These are phyloP conservation scores for Spinus pinus DNA, from an alignment of 2,797 vertebrate genomes.

Conservation along the genomic window DNA sequence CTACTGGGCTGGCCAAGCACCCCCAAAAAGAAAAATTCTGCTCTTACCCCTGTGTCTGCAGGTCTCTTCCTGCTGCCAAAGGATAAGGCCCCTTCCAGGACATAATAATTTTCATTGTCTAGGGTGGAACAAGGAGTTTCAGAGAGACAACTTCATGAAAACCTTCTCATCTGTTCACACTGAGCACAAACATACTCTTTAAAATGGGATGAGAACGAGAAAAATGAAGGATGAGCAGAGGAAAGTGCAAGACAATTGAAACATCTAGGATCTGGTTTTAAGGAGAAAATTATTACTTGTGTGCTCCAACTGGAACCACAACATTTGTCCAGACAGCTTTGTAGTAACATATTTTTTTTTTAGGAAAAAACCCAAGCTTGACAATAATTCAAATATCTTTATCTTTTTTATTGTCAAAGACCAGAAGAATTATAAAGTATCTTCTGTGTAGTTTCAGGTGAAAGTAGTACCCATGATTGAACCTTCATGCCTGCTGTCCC, in stretches of 20 bases:
- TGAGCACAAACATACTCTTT: neutral
- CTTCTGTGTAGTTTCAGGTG: neutral
- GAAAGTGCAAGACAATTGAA: neutral
- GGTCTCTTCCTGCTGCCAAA: neutral
- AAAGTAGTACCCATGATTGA: neutral
- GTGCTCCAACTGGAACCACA: neutral
- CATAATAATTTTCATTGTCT: neutral
- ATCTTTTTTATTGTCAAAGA: too few relatives aligned
- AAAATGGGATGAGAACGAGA: neutral
- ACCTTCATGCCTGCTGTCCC: neutral
- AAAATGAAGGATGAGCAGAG: neutral
- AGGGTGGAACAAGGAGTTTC: neutral
- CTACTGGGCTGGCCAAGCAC: neutral
- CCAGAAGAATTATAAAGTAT: neutral
- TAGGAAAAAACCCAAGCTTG: neutral
- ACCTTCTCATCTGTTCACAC: rapidly evolving
- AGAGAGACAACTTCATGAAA: neutral
- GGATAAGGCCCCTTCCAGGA: neutral
- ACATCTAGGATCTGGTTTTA: neutral
- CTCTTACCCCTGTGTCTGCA: neutral
- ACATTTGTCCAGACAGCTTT: neutral
- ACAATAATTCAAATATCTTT: rapidly evolving
- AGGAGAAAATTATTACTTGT: neutral
- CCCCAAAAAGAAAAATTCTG: neutral
- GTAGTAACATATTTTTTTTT: neutral